A percentile compares a stretch with the other conserved stretches of the same genome.
These are phyloP conservation scores for Rynchops niger DNA, from an alignment of 2,113 vertebrate species.

Conservation along the genomic window DNA sequence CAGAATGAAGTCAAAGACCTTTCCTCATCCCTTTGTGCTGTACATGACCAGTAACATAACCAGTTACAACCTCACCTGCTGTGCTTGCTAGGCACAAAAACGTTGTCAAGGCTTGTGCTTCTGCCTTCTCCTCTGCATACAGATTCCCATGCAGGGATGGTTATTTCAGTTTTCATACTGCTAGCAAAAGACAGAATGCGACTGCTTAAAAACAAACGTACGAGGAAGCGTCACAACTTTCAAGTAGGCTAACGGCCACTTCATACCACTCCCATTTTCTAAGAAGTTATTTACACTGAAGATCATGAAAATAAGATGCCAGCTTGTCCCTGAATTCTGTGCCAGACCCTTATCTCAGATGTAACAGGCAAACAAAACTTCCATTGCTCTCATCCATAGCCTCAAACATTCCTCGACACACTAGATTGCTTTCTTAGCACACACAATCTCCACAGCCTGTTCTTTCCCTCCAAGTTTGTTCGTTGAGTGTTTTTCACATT, in stretches of 20 bases:
- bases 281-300: not conserved
- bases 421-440: not conserved
- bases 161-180: not conserved
- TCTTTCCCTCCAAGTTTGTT: not conserved
- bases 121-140: not conserved
- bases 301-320: not conserved
- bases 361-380: not conserved
- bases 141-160: not conserved
- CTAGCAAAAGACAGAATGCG: not conserved
- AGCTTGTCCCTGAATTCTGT: not conserved
- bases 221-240: rapidly evolving
- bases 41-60: not conserved
- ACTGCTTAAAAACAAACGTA: rapidly evolving
- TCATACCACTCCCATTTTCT: not conserved
- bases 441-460: not conserved
- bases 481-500: not conserved
- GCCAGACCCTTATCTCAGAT: not conserved
- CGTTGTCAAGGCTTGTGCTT: not conserved
- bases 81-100: not conserved
- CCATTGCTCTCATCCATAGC: not conserved
- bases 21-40: rapidly evolving
- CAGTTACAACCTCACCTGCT: not conserved
- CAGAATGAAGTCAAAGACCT: not conserved
- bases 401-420: not conserved
- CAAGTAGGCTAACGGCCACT: not conserved